phyloP scores from a whole-genome alignment of 2,113 vertebrate species.

The Nettapus auritus region DNA sequence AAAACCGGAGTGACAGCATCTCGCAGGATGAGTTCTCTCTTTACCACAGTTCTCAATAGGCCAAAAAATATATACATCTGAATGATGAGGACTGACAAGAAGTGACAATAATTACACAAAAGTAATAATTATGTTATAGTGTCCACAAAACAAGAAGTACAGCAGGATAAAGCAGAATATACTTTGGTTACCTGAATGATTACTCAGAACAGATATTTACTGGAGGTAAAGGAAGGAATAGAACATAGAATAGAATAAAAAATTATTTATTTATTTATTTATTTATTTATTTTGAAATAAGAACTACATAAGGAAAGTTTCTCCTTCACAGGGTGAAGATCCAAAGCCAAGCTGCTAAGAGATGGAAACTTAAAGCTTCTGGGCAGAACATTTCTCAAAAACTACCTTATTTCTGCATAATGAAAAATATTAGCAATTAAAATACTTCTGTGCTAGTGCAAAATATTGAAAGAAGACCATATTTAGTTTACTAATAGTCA shows the following conservation, averaged over 20 bases:
- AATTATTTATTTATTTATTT: not conserved
- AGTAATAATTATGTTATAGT: not conserved
- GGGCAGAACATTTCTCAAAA: not conserved
- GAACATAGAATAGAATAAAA: too few relatives aligned
- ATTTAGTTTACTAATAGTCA: not conserved
- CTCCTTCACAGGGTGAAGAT: not conserved
- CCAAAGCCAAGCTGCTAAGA: not conserved
- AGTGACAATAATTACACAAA: not conserved
- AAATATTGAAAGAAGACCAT: slow-evolving; percentile 3
- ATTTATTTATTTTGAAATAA: not conserved
- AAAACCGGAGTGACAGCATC: not conserved
- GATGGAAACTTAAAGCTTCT: not conserved
- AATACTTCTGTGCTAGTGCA: not conserved
- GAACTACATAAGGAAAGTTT: not conserved
- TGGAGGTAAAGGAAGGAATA: not conserved
- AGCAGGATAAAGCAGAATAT: not conserved
- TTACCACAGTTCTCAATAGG: not conserved
- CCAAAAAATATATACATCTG: not conserved
- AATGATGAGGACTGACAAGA: not conserved
- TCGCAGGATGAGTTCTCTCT: not conserved
- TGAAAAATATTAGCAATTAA: not conserved
- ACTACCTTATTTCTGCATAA: not conserved
- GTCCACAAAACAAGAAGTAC: not conserved
- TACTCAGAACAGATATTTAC: not conserved
- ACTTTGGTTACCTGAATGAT: not conserved